Evolutionary conservation across 2,113 vertebrate species (phyloP).

Genomic region (Poeciliopsis occidentalis): DNA sequence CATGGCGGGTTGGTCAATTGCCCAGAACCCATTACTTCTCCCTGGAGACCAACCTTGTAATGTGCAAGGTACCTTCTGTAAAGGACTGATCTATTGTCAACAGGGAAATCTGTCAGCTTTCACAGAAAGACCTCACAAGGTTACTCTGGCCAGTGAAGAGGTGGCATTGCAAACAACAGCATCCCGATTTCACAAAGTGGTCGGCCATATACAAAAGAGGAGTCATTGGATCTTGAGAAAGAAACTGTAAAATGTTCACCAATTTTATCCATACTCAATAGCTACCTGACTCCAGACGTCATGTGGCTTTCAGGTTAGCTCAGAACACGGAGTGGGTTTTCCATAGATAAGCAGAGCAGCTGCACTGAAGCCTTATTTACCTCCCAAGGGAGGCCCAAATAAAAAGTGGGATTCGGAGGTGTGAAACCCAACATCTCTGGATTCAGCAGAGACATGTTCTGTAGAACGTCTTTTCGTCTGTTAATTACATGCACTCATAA

Average conservation of each 20-base stretch:
- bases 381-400: background rate
- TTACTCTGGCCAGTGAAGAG: constrained; percentile 63
- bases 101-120: constrained; percentile 76
- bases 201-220: background rate
- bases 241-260: background rate
- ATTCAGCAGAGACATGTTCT: background rate
- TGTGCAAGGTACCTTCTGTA: constrained; percentile 80
- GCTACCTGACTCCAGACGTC: background rate
- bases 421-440: too few relatives aligned
- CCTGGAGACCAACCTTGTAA: constrained; percentile 79
- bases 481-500: background rate
- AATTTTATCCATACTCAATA: background rate
- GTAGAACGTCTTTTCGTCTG: background rate
- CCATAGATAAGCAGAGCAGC: background rate
- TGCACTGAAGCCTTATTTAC: background rate
- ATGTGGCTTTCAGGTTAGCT: background rate
- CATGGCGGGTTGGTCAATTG: constrained; percentile 82
- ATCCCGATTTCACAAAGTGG: background rate
- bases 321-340: background rate
- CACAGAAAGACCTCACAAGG: constrained; percentile 74
- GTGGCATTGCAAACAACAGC: constrained; percentile 25
- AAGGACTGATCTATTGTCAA: constrained; percentile 81
- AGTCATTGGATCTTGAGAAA: background rate
- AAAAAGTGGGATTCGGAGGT: background rate
- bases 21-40: constrained; percentile 83